These are phyloP conservation scores for Ptilorrhoa leucosticta DNA, from an alignment of 2,113 vertebrate genomes.

Conservation along the genomic window DNA sequence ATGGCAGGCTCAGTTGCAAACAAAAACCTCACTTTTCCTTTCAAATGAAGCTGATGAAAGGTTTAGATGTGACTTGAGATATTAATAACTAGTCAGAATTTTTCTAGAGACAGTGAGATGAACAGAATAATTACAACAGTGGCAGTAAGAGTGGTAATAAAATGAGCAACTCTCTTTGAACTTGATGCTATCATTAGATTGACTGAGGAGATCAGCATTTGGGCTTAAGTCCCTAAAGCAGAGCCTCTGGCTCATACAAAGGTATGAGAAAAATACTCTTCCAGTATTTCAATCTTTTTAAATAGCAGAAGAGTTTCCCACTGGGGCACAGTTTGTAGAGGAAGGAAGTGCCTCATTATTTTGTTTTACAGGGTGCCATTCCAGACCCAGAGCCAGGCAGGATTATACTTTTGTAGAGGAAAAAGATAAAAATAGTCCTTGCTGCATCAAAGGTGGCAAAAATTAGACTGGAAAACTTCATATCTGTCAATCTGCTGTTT, in stretches of 20 bases:
- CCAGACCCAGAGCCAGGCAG: background rate
- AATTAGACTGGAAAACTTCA: background rate
- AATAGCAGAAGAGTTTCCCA: background rate
- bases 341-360: background rate
- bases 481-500: background rate
- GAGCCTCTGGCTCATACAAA: background rate
- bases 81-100: background rate
- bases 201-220: slow-evolving; percentile 30
- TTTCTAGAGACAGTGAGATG: background rate
- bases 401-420: background rate
- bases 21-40: background rate
- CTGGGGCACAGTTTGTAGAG: background rate
- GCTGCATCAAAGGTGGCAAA: background rate
- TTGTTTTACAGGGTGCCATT: background rate
- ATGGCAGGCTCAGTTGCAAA: background rate
- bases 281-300: slow-evolving; percentile 3
- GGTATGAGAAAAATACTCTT: background rate
- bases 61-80: slow-evolving; percentile 5
- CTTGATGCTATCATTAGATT: slow-evolving; percentile 11
- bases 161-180: background rate
- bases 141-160: background rate
- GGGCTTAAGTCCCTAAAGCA: background rate
- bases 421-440: background rate
- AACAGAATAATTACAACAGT: slow-evolving; percentile 5
- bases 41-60: background rate